Base-by-base conservation (phyloP, 1,140 invertebrate species). In the Galendromus occidentalis region DNA sequence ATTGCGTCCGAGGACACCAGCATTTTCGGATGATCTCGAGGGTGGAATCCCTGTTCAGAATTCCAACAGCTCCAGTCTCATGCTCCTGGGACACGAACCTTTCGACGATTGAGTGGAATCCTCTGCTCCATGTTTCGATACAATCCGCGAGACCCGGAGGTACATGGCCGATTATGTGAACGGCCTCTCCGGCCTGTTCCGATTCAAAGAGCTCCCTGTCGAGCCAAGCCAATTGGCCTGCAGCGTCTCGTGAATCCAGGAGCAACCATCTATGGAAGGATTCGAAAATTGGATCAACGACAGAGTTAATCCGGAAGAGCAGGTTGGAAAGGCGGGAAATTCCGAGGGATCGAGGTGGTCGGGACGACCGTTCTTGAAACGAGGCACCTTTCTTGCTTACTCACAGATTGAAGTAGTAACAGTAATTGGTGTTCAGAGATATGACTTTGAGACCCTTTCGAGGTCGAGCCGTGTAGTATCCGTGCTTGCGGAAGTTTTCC, bases 171-270 rank as follows among this genome's bases (percentile, higher is more conserved):
- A 78, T 71, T 18, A 79, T 75, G 66, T 79, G 76, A 12, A 78
- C 77, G 22, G 17, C 22, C 76, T 97, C 91, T 7, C 84, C 84
- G 65, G 84, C 87, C 71, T 90, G 84, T 77, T 98, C 94, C 0
- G 93, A 91, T 29, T 85, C 84, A 74, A 93, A 89, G 1, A 98
- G 75, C 74, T 95, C 89, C 69, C 90, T 85, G 51, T 97, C 87
- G 39, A 98, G 81, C 95, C 95, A 98, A 68, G 90, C 85, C 2
- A 98, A 77, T 74, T 98, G 88, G 9, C 85, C 88, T 1, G 87
- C 87, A 1, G 93, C 93, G 78, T 98, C 95, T 0, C 91, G 95
- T 66, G 90, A 88, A 74, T 98, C 98, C 20, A 97, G 77, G 7
- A 97, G 77, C 9, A 98, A 76, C 91, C 94, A 98, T 20, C 51